Evolutionary conservation across 2,888 invertebrate species (phyloP).

Genomic region (Apamea epomidion): DNA sequence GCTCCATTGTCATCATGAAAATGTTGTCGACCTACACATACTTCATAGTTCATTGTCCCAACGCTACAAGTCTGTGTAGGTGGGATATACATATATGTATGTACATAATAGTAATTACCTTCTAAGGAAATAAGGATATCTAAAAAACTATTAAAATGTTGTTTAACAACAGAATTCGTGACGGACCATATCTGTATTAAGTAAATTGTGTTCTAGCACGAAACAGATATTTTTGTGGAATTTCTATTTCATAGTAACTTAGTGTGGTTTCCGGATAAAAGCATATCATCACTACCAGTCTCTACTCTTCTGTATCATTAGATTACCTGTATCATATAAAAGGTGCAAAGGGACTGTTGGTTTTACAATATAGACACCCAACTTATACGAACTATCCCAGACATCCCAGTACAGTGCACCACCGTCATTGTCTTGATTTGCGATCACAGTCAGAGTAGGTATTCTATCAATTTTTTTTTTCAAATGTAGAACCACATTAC

Average conservation of each 20-base stretch:
- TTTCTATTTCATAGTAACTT: conserved; percentile 10
- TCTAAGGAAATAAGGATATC: conserved; percentile 47
- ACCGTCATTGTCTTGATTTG: background rate
- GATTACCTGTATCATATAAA: background rate
- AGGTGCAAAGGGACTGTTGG: background rate
- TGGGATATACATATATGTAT: conserved; percentile 7
- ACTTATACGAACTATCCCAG: background rate
- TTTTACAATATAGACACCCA: background rate
- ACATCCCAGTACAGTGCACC: background rate
- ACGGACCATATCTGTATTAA: conserved; percentile 46
- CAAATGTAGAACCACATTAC: background rate
- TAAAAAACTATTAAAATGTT: conserved; percentile 32
- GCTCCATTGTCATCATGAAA: conserved; percentile 46
- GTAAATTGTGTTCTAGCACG: conserved; percentile 8
- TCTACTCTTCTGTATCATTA: no score
- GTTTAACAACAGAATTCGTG: conserved; percentile 40
- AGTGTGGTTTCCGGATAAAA: background rate
- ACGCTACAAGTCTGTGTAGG: conserved; percentile 46
- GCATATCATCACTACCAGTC: no score
- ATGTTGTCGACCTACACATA: conserved; percentile 51
- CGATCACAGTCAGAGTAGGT: background rate
- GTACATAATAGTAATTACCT: conserved; percentile 44
- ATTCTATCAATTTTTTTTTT: background rate
- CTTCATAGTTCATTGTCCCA: conserved; percentile 62
- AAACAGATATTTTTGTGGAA: conserved; percentile 8